phyloP scores from a whole-genome alignment of 1,140 invertebrate genomes.

The Eueides isabella region DNA sequence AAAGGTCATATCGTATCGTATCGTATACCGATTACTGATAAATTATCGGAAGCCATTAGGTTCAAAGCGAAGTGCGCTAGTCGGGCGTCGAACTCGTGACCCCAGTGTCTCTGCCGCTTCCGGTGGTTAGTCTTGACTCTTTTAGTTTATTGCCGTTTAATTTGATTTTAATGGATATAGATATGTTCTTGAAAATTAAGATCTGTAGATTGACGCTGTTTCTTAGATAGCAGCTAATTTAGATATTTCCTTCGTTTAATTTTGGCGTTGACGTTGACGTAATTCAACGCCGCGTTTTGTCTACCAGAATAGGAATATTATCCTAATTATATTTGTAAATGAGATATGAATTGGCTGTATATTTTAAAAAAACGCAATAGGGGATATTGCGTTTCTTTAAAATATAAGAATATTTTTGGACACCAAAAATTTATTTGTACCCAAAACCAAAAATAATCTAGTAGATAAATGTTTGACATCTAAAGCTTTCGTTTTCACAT shows the following conservation, averaged over 20 bases:
- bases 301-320: too few species aligned
- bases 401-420: too few species aligned
- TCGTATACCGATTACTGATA: slow-evolving; percentile 22
- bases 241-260: too few species aligned
- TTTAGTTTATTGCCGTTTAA: slow-evolving; percentile 15
- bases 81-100: slow-evolving; percentile 57
- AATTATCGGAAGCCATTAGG: slow-evolving; percentile 24
- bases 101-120: slow-evolving; percentile 47
- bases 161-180: slow-evolving; percentile 11
- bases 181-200: not conserved
- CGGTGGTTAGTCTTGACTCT: slow-evolving; percentile 18
- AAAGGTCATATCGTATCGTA: slow-evolving; percentile 22
- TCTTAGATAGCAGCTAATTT: too few species aligned
- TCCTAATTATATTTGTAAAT: too few species aligned
- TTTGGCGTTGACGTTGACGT: not conserved
- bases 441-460: too few species aligned
- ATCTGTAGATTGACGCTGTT: not conserved
- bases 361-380: too few species aligned
- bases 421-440: not conserved
- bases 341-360: too few species aligned
- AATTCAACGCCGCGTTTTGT: not conserved
- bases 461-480: not conserved
- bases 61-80: slow-evolving; percentile 23
- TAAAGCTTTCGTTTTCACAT: slow-evolving; percentile 5
- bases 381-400: too few species aligned